Evolutionary conservation across 2,113 vertebrate genomes (phyloP), one percentile per base, ranked within the genome.

Genomic region (Proterorhinus semilunaris): DNA sequence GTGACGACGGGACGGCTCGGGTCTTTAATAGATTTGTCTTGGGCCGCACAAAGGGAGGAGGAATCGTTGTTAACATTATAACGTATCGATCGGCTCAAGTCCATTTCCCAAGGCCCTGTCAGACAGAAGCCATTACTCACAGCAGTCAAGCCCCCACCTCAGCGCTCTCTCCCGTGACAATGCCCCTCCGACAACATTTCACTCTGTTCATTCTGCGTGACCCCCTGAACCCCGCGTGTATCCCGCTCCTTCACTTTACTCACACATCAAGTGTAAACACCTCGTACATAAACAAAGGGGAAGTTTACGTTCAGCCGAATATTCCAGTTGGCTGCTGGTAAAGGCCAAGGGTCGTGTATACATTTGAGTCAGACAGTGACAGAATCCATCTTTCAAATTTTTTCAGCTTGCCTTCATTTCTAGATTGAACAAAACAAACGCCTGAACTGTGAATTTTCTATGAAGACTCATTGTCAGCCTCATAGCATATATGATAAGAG

Each of bases 61-160:
- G 81, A 71, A 90, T 91, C 86, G 89, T 86, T 92, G 88, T 91
- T 91, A 92, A 91, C 90, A 93, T 92, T 90, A 91, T 91, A 90
- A 92, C 79, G 62, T 89, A 93, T 92, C 63, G 90, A 93, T 92
- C 74, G 84, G 53, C 83, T 88, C 50, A 68, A 84, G 80, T 89
- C 84, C 80, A 83, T 86, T 83, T 89, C 89, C 84, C 83, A 87
- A 80, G 86, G 89, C 83, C 68, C 72, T 84, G 83, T 89, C 84
- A 78, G 83, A 75, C 78, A 85, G 74, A 71, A 83, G 88, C 78
- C 81, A 92, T 91, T 92, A 91, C 83, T 92, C 89, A 90, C 75
- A 86, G 86, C 84, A 86, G 88, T 87, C 86, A 82, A 61, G 62
- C 74, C 61, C 55, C 13, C 75, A 57, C 6, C 62, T 17, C 27